Base-by-base conservation (phyloP, 2,888 invertebrate species). In the Hipparchia semele region DNA sequence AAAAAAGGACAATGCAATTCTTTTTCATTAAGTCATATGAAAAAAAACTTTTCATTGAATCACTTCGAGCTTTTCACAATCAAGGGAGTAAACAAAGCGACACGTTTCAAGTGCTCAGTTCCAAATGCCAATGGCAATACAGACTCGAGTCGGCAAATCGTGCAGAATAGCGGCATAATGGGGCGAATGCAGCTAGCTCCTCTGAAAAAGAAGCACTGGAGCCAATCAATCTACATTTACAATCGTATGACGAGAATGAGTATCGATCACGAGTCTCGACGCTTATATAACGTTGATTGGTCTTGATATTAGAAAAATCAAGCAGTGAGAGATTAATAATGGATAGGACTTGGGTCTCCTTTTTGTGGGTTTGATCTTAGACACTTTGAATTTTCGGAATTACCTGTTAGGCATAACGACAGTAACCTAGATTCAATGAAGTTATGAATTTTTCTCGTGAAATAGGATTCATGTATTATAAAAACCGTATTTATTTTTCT, bases 161-260 rank as follows among this genome's bases (percentile, higher is more conserved):
- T 64, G 78, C 79, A 86, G 88, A 88, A 88, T 88, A 85, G 87
- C 84, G 84, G 83, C 88, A 86, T 89, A 88, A 91, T 90, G 80
- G 87, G 87, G 83, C 81, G 81, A 82, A 79, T 82, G 84, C 85
- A 83, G 74, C 73, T 77, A 73, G 81, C 81, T 81, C 81, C 79
- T 81, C 82, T 83, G 84, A 88, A 91, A 91, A 92, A 91, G 88
- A 90, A 90, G 87, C 81, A 85, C 83, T 84, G 86, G 84, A 91
- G 84, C 89, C 92, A 92, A 92, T 92, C 92, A 93, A 92, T 92
- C 90, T 89, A 87, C 91, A 91, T 92, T 92, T 92, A 91, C 91
- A 92, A 92, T 92, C 91, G 91, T 90, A 90, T 89, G 39, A 39
- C 39, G 39, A 39, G 39, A 39, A 39, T 39, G 89, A 90, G 89